Conservation (phyloP, 2,113 vertebrate species). For the Cyanoderma ruficeps region DNA sequence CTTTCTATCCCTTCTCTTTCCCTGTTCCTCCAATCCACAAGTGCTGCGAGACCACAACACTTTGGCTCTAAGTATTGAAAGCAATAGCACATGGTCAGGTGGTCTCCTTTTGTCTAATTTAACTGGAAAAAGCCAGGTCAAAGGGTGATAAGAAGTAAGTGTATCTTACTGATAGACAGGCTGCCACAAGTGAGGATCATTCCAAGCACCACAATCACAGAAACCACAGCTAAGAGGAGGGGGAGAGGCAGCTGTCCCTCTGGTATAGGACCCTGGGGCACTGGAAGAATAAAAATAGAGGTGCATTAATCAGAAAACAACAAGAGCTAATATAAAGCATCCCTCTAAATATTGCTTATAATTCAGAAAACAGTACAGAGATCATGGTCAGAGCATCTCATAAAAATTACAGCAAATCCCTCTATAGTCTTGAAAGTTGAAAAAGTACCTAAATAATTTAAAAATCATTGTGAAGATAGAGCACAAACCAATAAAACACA, state of each 20-base stretch:
- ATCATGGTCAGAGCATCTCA: background rate
- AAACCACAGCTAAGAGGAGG: conserved; percentile 83
- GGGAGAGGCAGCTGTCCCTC: conserved; percentile 78
- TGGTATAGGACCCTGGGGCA: conserved; percentile 46
- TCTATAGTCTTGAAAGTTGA: background rate
- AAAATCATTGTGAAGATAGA: background rate
- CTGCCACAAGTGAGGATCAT: conserved; percentile 81
- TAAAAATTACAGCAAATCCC: background rate
- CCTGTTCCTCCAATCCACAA: background rate
- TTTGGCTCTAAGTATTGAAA: background rate
- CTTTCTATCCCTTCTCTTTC: background rate
- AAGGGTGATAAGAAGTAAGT: background rate
- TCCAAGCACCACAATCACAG: conserved; percentile 79
- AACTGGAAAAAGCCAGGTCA: background rate
- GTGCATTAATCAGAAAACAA: background rate
- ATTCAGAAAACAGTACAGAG: background rate
- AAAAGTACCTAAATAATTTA: background rate
- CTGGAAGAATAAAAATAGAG: background rate
- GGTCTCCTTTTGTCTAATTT: background rate
- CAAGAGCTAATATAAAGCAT: background rate
- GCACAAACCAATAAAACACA: background rate
- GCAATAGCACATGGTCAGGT: background rate
- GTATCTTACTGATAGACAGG: conserved; percentile 87
- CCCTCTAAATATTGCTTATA: background rate
- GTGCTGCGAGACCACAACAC: background rate